Evolutionary conservation across 1,140 invertebrate genomes (phyloP), one percentile per base, ranked within the genome.

Genomic region (Akabosia matsudoensis): DNA sequence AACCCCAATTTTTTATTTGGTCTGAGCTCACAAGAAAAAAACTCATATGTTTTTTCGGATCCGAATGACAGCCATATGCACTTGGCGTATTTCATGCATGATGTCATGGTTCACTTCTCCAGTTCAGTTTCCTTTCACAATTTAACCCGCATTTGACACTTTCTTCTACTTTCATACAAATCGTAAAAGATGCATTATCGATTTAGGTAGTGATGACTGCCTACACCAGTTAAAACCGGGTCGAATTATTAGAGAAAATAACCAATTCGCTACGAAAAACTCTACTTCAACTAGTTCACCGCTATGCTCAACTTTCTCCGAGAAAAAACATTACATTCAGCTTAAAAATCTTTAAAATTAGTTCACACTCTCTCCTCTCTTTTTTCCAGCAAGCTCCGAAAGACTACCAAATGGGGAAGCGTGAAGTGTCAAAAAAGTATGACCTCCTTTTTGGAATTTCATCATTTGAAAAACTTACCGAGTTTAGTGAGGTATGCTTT

Each of bases 361-460:
- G 18, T 45, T 45, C 7, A 45, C 37, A n/a, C n/a, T n/a, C n/a
- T n/a, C n/a, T 45, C 18, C 18, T 72, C 26, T 75, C 37, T 70
- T 33, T 33, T 54, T 72, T 76, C 16, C n/a, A 37, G 51, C 73
- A 79, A 75, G 31, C 70, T 26, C 26, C 70, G 24, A 70, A 64
- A 16, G 76, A 74, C 7, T 70, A 56, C 14, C 76, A 76, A 77
- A 78, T 79, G 78, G 80, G 80, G 18, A 81, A 81, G 67, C 51
- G 80, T 26, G 80, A 80, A 45, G 77, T 78, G 1, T 82, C 77
- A 51, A 80, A 81, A 52, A 83, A 83, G 51, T 87, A 86, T 70
- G 88, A 88, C 77, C 82, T 90, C 1, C 82, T 90, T 78, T 85
- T 90, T 72, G 90, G 90, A 14, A 84, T 88, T 71, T 81, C n/a